Base-by-base conservation (phyloP, 2,888 invertebrate species). In the Tinea pellionella region DNA sequence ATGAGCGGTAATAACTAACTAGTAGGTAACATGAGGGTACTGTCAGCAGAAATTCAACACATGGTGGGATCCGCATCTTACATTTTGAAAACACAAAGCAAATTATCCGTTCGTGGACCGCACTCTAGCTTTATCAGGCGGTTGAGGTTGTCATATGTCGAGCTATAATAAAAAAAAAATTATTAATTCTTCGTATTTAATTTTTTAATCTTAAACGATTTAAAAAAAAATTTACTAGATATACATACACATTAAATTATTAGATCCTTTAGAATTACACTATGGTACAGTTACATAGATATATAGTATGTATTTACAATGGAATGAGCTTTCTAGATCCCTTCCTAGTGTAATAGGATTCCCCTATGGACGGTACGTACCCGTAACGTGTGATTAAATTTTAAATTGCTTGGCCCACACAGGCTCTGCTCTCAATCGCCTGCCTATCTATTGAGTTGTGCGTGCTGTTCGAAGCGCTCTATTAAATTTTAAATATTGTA, bases 1-100 rank as follows among this genome's bases (percentile, higher is more conserved):
- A 78, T 78, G 74, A 75, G 73, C 65, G 62, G 71, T 76, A 76
- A 78, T 77, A 75, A 72, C 71, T 70, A 70, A 72, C 69, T 68
- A 69, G 59, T 59, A 62, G 71, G 67, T 65, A 68, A 67, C 66
- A 68, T 65, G 65, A 65, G 55, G 56, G 72, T 76, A 74, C 65
- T 66, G 73, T 71, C 70, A 67, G 73, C 71, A 59, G 4, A 59
- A 47, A 13, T 43, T 57, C 1, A 7, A 16, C 55, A 11, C 53
- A 12, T 42, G 51, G 51, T 51, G 51, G 18, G 18, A 42, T n/a
- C 42, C 30, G 30, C 30, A 30, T 30, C 30, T n/a, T n/a, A n/a
- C n/a, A n/a, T n/a, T n/a, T n/a, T n/a, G n/a, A n/a, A n/a, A n/a
- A n/a, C n/a, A n/a, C n/a, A n/a, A n/a, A n/a, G n/a, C n/a, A n/a